Evolutionary conservation across 2,888 invertebrate species (phyloP), one percentile per base, ranked within the genome.

Genomic region (Phalangium opilio): DNA sequence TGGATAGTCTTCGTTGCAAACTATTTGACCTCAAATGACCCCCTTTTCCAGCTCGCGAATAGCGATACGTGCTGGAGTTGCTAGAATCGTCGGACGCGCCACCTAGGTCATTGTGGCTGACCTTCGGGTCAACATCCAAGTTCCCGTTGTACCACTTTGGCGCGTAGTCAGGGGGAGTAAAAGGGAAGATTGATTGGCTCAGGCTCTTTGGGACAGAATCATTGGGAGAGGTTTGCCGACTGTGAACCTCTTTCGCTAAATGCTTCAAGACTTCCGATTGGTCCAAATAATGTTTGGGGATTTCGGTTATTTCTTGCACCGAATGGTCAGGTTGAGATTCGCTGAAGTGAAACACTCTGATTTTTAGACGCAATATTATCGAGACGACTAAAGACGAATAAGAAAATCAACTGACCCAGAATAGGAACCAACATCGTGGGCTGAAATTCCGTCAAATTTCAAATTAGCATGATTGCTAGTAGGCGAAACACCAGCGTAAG

Each of bases 241-340:
- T 43, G 45, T 77, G 3, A 7, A 81, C 81, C 68, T 84, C 83
- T 68, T 83, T 83, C 15, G 84, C 83, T 50, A 85, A 70, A 66
- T 84, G 84, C 65, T 84, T 84, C 58, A 84, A 66, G 20, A 84
- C 82, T 68, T 83, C 83, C 2, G 83, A 82, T 61, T 84, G 82
- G 64, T 77, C 82, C 14, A 84, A 71, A 61, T 83, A 84, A 67
- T 84, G 83, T 60, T 82, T 82, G 1, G 84, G 83, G 61, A 84
- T 83, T 64, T 83, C 83, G 0, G 80, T 81, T 59, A 84, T 81
- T 70, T 83, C 83, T 68, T 70, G 68, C 55, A 69, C 68, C 48
- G 69, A 67, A 44, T 67, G 67, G 59, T 67, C 68, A 32, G 75
- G 75, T 27, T 27, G 27, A 27, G 27, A 27, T 27, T 27, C 27